phyloP scores from a whole-genome alignment of 2,113 vertebrate species.

The Motacilla tschutschensis region DNA sequence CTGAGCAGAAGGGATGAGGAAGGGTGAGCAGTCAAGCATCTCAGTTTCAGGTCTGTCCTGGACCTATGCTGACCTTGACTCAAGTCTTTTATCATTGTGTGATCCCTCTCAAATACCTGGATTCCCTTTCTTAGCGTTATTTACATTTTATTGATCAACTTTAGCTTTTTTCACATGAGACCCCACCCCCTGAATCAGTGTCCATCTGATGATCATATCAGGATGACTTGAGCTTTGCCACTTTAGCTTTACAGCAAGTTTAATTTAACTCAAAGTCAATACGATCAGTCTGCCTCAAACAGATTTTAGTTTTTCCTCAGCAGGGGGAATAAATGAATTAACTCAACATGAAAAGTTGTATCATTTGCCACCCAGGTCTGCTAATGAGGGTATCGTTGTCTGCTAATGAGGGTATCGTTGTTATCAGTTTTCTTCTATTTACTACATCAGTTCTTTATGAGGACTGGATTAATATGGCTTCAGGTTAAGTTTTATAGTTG shows the following conservation, averaged over 20 bases:
- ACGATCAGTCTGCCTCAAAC: background rate
- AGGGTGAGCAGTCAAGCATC: rapidly evolving
- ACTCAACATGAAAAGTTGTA: background rate
- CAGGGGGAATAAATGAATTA: background rate
- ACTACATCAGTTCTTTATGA: background rate
- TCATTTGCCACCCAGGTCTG: background rate
- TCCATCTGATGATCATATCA: background rate
- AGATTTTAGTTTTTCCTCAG: background rate
- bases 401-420: background rate
- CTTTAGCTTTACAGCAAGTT: background rate
- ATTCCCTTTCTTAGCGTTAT: background rate
- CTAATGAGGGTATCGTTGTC: background rate
- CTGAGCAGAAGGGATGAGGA: background rate
- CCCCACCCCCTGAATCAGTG: too few relatives aligned
- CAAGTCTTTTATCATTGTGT: background rate
- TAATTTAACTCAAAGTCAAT: constrained; percentile 1
- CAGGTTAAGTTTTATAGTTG: background rate
- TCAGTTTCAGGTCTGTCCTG: background rate
- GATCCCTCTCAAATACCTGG: background rate
- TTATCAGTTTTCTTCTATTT: background rate
- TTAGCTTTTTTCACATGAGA: background rate
- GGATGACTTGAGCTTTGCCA: background rate
- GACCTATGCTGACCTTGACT: background rate
- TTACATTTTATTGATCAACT: background rate
- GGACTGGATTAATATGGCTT: background rate